Percentiles rank a stretch among this genome's conserved stretches.
phyloP scores from a whole-genome alignment of 2,888 invertebrate genomes.

The Drosophila quinaria region DNA sequence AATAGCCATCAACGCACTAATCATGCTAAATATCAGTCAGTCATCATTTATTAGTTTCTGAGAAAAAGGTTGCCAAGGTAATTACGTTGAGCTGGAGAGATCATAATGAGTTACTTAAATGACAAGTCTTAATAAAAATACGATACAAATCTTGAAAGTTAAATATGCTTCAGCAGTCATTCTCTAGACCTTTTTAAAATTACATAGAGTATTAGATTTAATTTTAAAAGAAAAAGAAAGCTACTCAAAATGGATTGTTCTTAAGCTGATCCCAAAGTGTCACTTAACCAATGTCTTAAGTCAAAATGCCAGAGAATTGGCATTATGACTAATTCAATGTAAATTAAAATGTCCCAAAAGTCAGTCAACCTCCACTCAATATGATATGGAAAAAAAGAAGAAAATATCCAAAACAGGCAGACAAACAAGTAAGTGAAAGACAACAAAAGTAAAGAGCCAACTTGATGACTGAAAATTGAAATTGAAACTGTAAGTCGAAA shows the following conservation, averaged over 20 bases:
- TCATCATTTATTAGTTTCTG: constrained; percentile 17
- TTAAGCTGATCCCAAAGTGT: constrained; percentile 15
- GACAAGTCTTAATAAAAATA: background rate
- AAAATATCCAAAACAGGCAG: constrained; percentile 3
- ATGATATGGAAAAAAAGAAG: constrained; percentile 17
- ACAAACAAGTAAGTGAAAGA: constrained; percentile 41
- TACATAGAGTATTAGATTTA: background rate
- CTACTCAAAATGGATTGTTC: background rate
- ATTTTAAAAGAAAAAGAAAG: background rate
- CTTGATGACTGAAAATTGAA: constrained; percentile 75
- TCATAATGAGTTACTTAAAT: background rate
- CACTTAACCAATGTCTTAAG: constrained; percentile 27
- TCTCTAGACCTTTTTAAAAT: background rate
- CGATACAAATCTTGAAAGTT: background rate
- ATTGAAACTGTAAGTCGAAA: constrained; percentile 65
- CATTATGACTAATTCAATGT: constrained; percentile 63
- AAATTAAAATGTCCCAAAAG: constrained; percentile 76
- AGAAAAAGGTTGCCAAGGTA: background rate
- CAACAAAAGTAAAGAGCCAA: constrained; percentile 64
- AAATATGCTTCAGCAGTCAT: background rate
- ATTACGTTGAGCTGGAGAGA: background rate
- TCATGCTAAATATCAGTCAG: constrained; percentile 1
- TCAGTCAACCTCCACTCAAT: constrained; percentile 39
- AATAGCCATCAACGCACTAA: constrained; percentile 4
- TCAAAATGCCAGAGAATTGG: constrained; percentile 35